A percentile compares a stretch with the other conserved stretches of the same genome.
Conservation (phyloP, 2,888 invertebrate genomes). For the Phorcus lineatus region DNA sequence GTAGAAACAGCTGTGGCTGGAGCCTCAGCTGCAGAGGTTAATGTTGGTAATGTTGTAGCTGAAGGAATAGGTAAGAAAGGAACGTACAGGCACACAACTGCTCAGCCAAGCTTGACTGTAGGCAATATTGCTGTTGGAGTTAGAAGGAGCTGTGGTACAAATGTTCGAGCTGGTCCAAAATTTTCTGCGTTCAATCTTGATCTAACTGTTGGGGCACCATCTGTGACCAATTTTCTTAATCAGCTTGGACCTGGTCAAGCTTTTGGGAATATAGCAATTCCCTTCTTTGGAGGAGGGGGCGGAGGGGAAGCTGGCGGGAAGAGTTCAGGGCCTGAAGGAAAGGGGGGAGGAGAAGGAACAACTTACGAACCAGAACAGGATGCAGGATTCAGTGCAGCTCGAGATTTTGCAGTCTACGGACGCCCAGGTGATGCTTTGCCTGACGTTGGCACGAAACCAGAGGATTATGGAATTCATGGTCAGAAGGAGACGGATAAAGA, state of each 20-base stretch:
- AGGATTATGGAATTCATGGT: too few species aligned
- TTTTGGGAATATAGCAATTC: background rate
- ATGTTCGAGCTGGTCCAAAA: background rate
- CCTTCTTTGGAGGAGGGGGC: background rate
- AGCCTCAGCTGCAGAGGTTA: background rate
- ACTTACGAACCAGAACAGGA: background rate
- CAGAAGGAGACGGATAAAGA: too few species aligned
- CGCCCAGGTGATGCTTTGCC: too few species aligned
- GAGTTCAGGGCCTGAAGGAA: background rate
- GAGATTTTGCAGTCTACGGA: too few species aligned
- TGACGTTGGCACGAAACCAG: too few species aligned
- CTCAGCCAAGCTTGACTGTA: background rate
- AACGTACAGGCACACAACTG: background rate
- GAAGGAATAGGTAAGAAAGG: background rate
- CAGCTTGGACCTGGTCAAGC: background rate
- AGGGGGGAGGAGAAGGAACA: background rate
- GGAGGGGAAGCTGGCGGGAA: background rate
- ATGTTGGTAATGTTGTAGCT: background rate
- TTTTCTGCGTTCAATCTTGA: background rate
- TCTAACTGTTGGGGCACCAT: background rate
- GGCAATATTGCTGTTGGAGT: background rate
- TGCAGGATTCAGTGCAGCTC: too few species aligned
- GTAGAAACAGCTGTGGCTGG: background rate
- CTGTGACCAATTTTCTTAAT: background rate
- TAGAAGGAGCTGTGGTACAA: background rate